These are phyloP conservation scores for Gnathonemus longibarbis DNA, from an alignment of 2,113 vertebrate genomes.

Conservation along the genomic window DNA sequence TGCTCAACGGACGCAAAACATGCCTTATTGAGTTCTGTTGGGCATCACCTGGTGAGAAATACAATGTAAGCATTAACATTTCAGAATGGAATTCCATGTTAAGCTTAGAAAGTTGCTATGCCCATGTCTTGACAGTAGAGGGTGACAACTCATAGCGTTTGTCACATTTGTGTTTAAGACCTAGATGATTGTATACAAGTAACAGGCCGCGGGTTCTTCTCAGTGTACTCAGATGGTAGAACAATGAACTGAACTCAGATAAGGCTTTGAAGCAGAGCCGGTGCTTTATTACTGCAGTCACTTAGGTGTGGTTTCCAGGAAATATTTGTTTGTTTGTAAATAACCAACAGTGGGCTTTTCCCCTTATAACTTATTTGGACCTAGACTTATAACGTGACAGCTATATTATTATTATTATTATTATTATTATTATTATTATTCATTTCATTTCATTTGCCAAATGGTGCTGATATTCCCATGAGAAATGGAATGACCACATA, in stretches of 20 bases:
- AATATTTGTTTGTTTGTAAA: not conserved
- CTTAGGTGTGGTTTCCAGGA: not conserved
- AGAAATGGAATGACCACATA: not conserved
- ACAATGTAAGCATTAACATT: not conserved
- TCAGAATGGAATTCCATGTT: conserved; percentile 21
- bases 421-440: not conserved
- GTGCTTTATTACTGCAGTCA: not conserved
- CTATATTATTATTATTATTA: not conserved
- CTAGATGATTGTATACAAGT: not conserved
- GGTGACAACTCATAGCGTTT: conserved; percentile 22
- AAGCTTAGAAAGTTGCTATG: not conserved
- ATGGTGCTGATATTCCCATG: not conserved
- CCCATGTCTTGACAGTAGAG: conserved; percentile 32
- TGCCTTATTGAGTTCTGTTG: not conserved
- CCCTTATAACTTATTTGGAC: not conserved
- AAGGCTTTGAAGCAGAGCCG: not conserved
- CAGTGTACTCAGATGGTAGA: not conserved
- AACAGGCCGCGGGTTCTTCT: not conserved
- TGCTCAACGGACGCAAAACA: not conserved
- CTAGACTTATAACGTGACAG: not conserved
- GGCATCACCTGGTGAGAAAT: not conserved
- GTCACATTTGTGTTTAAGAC: not conserved
- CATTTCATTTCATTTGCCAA: not conserved
- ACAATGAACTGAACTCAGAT: not conserved
- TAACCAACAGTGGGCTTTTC: not conserved